Conservation (phyloP, 2,888 invertebrate genomes). For the Pherbina coryleti region DNA sequence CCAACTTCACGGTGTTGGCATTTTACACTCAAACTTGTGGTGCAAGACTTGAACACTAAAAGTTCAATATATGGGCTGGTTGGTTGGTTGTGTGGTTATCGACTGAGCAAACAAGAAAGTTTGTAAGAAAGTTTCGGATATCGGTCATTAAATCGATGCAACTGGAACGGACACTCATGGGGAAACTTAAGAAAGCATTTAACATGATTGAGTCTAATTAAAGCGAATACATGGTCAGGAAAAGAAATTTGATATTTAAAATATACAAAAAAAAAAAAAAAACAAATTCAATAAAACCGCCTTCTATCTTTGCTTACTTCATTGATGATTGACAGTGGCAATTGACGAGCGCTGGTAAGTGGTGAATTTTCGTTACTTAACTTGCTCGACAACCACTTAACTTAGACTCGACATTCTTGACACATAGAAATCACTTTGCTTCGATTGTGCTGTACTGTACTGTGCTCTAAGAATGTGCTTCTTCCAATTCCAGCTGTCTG, state of each 20-base stretch:
- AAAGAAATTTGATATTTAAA: not conserved
- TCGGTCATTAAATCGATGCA: not conserved
- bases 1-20: not conserved
- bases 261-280: not conserved
- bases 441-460: no score
- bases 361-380: conserved; percentile 3
- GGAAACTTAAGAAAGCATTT: not conserved
- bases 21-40: conserved; percentile 1
- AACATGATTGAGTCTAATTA: not conserved
- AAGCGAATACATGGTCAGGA: not conserved
- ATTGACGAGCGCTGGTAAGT: not conserved
- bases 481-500: conserved; percentile 19
- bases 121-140: conserved; percentile 3
- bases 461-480: not conserved
- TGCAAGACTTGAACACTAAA: not conserved
- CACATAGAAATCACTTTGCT: conserved; percentile 8
- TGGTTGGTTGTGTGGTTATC: not conserved
- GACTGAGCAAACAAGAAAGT: not conserved
- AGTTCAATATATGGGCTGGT: not conserved
- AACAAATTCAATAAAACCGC: not conserved
- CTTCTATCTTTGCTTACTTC: not conserved
- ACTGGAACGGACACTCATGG: not conserved
- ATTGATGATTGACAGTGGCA: not conserved
- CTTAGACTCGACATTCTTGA: not conserved
- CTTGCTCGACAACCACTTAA: not conserved